Evolutionary conservation across 2,797 vertebrate genomes (phyloP), one percentile per base, ranked within the genome.

Genomic region (Capromys pilorides): DNA sequence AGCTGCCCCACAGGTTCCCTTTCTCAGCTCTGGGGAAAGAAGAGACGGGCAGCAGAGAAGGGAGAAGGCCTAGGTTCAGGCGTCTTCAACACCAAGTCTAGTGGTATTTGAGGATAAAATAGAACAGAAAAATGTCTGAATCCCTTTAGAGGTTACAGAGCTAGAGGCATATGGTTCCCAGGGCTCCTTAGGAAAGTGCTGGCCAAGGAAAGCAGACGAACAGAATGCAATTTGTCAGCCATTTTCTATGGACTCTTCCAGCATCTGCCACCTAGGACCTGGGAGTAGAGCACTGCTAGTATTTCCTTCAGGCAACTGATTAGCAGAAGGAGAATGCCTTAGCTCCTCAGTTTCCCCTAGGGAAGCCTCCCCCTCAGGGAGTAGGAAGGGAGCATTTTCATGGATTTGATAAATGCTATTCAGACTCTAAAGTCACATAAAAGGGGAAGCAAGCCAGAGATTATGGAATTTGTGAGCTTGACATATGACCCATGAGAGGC

Each of bases 271-370:
- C 41, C 31, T 49, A 14, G 13, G 62, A 80, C 84, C 90, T 54
- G 54, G 51, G 62, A 95, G 78, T 36, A 51, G 62, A 75, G 62
- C 73, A 66, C 80, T 41, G 90, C 94, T 82, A 12, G 61, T 75
- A 84, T 97, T 95, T 92, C 96, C 96, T 92, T 94, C 82, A 0
- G 86, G 96, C 39, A 1, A 91, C 89, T 71, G 94, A 97, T 97
- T 95, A 97, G 82, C 88, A 73, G 91, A 89, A 96, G 95, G 95
- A 95, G 89, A 97, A 90, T 86, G 66, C 93, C 92, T 92, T 94
- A 92, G 41, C 41, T 51, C 51, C 59, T 88, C 81, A 28, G 22
- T 67, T 88, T 94, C 85, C 93, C 61, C 49, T 54, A n/a, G 82
- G 12, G 73, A 84, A 94, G 79, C 31, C 41, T 89, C 41, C 69